These are phyloP conservation scores for Gryon sp. DNA, from an alignment of 1,140 invertebrate species.

Conservation along the genomic window DNA sequence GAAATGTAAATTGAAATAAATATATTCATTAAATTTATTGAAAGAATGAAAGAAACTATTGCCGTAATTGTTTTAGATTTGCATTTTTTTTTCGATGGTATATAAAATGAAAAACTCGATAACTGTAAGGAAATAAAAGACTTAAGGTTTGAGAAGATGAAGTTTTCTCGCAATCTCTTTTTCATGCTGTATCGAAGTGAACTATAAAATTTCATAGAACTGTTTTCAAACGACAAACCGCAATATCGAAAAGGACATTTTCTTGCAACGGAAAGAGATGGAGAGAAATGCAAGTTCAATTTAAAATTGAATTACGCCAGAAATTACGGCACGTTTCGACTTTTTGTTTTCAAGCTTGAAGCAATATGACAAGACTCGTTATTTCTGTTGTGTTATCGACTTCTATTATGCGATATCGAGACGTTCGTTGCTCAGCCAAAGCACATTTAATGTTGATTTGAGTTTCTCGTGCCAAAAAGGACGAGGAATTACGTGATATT, in stretches of 20 bases:
- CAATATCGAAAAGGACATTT: conserved; percentile 44
- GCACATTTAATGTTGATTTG: conserved; percentile 54
- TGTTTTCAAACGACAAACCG: conserved; percentile 16
- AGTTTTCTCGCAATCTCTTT: neutral
- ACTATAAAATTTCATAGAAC: conserved; percentile 33
- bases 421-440: conserved; percentile 38
- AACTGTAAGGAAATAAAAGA: neutral
- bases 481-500: conserved; percentile 39
- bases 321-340: conserved; percentile 22
- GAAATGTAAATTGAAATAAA: no score
- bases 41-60: no score
- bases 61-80: neutral
- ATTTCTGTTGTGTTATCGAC: conserved; percentile 27
- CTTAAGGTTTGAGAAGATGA: neutral
- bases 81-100: neutral
- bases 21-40: no score
- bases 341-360: conserved; percentile 23
- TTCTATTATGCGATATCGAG: conserved; percentile 55
- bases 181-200: conserved; percentile 7
- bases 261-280: conserved; percentile 17
- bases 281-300: conserved; percentile 56
- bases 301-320: conserved; percentile 50
- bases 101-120: no score
- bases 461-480: conserved; percentile 52
- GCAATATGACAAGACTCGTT: conserved; percentile 34